Percentiles rank a stretch among this genome's conserved stretches.
phyloP scores from a whole-genome alignment of 1,140 invertebrate genomes.

The Hirudo medicinalis region DNA sequence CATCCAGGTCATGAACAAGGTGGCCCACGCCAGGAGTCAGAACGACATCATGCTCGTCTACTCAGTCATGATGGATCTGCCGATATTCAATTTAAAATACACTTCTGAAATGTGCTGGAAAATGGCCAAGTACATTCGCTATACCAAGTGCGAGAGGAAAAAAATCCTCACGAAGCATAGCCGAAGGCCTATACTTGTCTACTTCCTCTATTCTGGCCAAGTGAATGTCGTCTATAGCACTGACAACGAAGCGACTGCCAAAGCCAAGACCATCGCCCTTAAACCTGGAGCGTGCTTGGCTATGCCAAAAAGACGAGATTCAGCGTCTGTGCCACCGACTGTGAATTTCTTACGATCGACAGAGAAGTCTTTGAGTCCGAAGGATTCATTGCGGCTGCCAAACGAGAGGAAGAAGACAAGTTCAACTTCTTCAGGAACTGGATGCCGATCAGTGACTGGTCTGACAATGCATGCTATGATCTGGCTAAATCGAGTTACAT shows the following conservation, averaged over 20 bases:
- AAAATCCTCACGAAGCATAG: background rate
- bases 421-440: conserved; percentile 1
- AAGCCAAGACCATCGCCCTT: background rate
- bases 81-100: background rate
- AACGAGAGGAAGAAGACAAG: background rate
- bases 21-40: background rate
- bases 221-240: background rate
- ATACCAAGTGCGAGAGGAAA: background rate
- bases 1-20: background rate
- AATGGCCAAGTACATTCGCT: background rate
- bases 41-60: background rate
- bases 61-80: conserved; percentile 4
- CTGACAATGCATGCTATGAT: background rate
- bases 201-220: conserved; percentile 8
- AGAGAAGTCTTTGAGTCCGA: background rate
- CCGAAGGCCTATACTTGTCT: background rate
- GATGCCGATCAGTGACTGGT: background rate
- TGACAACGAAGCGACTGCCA: background rate
- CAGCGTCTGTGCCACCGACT: conserved; percentile 1
- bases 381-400: background rate
- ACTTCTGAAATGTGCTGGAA: background rate
- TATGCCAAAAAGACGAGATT: background rate
- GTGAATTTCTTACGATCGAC: background rate
- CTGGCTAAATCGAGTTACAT: background rate
- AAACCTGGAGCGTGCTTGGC: background rate